Conservation (phyloP, 2,888 invertebrate genomes). For the Drosophila seclusa region DNA sequence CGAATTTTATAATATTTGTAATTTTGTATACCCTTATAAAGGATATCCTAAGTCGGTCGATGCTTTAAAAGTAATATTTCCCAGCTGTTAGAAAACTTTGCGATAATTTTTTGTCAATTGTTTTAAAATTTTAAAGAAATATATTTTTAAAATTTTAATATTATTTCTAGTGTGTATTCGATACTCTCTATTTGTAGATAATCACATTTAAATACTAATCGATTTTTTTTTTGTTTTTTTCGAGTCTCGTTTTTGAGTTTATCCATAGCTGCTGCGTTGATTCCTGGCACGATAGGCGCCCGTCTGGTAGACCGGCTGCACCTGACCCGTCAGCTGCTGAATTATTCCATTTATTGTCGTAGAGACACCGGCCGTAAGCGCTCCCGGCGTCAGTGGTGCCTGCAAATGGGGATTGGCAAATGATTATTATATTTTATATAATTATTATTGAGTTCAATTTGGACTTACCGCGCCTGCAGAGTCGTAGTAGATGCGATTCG, state of each 20-base stretch:
- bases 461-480: slow-evolving; percentile 79
- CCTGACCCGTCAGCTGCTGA: slow-evolving; percentile 82
- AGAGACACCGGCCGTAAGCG: slow-evolving; percentile 82
- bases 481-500: slow-evolving; percentile 74
- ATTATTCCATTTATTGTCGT: slow-evolving; percentile 83
- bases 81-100: background rate
- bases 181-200: slow-evolving; percentile 34
- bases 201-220: slow-evolving; percentile 35
- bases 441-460: background rate
- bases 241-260: slow-evolving; percentile 6
- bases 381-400: slow-evolving; percentile 77
- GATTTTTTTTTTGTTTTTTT: background rate
- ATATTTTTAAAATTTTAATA: background rate
- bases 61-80: background rate
- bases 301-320: slow-evolving; percentile 78
- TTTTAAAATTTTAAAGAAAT: too few relatives aligned
- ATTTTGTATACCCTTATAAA: background rate
- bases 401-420: slow-evolving; percentile 37
- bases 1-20: background rate
- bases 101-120: background rate
- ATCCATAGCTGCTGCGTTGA: slow-evolving; percentile 63
- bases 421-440: too few relatives aligned
- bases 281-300: slow-evolving; percentile 60
- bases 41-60: background rate
- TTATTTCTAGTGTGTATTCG: background rate